Conservation (phyloP, 2,888 invertebrate genomes). For the Trissonchulus latispiculum region DNA sequence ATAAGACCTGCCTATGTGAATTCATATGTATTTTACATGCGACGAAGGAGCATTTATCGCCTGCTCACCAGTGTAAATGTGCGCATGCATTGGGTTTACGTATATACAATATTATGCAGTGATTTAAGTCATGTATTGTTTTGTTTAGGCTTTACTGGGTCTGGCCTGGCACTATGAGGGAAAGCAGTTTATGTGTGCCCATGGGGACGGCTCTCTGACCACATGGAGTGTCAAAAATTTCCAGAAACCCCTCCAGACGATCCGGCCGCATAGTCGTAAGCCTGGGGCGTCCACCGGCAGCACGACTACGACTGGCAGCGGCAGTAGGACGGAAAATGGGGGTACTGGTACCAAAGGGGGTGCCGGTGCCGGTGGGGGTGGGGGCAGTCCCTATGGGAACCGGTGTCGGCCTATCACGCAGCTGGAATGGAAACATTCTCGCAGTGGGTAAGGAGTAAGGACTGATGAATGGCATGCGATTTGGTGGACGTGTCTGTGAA, state of each 20-base stretch:
- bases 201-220: constrained; percentile 85
- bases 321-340: neutral
- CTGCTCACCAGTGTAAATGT: too few species aligned
- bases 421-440: constrained; percentile 55
- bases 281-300: neutral
- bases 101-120: too few species aligned
- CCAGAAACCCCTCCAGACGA: constrained; percentile 10
- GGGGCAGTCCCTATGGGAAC: too few species aligned
- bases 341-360: neutral
- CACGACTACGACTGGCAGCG: constrained; percentile 41
- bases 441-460: too few species aligned
- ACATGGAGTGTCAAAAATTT: constrained; percentile 71
- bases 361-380: neutral
- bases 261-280: constrained; percentile 17
- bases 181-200: constrained; percentile 85
- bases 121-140: too few species aligned
- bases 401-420: constrained; percentile 63
- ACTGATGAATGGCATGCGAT: too few species aligned
- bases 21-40: too few species aligned
- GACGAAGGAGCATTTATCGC: too few species aligned
- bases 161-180: constrained; percentile 96
- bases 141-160: constrained; percentile 58
- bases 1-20: too few species aligned
- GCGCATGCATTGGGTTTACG: too few species aligned
- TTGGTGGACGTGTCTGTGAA: too few species aligned